These are phyloP conservation scores for Bombus ignitus DNA, from an alignment of 1,140 invertebrate species.

Conservation along the genomic window DNA sequence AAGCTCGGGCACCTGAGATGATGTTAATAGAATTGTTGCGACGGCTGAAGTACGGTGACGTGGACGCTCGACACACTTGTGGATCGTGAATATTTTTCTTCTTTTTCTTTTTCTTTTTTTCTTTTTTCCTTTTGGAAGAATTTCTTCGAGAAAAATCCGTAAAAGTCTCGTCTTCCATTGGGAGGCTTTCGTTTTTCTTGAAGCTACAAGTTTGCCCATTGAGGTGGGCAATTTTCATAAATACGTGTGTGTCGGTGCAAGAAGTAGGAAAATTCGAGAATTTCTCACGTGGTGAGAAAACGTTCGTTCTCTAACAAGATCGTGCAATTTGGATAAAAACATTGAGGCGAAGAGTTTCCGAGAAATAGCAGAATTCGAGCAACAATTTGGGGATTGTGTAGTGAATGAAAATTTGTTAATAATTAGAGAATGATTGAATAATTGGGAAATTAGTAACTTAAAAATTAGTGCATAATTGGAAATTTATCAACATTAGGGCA, in stretches of 20 bases:
- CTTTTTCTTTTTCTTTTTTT: not conserved
- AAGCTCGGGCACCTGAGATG: constrained; percentile 39
- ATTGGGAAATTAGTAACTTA: not conserved
- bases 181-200: not conserved
- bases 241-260: not conserved
- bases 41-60: constrained; percentile 37
- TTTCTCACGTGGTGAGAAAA: not conserved
- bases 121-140: not conserved
- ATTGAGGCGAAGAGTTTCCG: not conserved
- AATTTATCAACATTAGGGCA: not conserved
- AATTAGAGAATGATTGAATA: not conserved
- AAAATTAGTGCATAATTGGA: not conserved
- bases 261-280: not conserved
- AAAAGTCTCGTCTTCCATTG: constrained; percentile 2
- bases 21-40: constrained; percentile 55
- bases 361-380: not conserved
- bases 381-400: not conserved
- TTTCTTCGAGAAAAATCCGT: not conserved
- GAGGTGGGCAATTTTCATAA: not conserved
- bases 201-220: not conserved
- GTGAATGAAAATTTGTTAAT: not conserved
- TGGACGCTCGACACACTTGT: constrained; percentile 11
- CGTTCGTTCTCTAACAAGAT: too few species aligned
- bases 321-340: not conserved
- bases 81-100: not conserved